Evolutionary conservation across 2,888 invertebrate species (phyloP).

Genomic region (Lasioglossum figueresi): DNA sequence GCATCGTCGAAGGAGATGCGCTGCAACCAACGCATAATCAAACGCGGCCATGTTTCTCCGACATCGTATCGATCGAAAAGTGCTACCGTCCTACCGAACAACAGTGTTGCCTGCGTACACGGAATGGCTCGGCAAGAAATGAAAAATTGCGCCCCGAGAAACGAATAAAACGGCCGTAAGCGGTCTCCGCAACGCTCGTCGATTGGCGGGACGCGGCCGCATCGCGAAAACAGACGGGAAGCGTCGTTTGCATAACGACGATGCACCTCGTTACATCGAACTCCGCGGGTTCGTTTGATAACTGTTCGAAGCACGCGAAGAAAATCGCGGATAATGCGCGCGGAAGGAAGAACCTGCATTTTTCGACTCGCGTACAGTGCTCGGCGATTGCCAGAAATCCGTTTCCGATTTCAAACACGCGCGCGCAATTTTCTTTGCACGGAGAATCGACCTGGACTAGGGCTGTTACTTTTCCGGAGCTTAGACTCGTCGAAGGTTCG

Average conservation of each 20-base stretch:
- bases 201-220: slow-evolving; percentile 15
- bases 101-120: slow-evolving; percentile 50
- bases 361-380: background rate
- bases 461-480: too few species aligned
- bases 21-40: slow-evolving; percentile 31
- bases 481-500: too few species aligned
- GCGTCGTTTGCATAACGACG: slow-evolving; percentile 41
- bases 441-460: too few species aligned
- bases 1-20: slow-evolving; percentile 3
- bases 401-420: slow-evolving; percentile 9
- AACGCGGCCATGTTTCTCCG: slow-evolving; percentile 61
- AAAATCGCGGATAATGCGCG: slow-evolving; percentile 34
- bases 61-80: slow-evolving; percentile 61
- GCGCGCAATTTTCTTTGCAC: background rate
- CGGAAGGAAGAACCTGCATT: slow-evolving; percentile 7
- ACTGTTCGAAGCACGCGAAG: slow-evolving; percentile 43
- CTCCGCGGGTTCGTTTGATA: slow-evolving; percentile 24
- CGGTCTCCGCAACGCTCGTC: slow-evolving; percentile 4
- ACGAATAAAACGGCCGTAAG: background rate
- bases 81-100: slow-evolving; percentile 32
- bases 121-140: background rate
- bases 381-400: background rate
- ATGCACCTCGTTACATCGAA: slow-evolving; percentile 42
- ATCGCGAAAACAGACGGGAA: slow-evolving; percentile 16
- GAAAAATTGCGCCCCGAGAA: background rate